Percentiles rank a stretch among this genome's conserved stretches.
These are phyloP conservation scores for Sturnira hondurensis DNA, from an alignment of 2,113 vertebrate species.

Conservation along the genomic window DNA sequence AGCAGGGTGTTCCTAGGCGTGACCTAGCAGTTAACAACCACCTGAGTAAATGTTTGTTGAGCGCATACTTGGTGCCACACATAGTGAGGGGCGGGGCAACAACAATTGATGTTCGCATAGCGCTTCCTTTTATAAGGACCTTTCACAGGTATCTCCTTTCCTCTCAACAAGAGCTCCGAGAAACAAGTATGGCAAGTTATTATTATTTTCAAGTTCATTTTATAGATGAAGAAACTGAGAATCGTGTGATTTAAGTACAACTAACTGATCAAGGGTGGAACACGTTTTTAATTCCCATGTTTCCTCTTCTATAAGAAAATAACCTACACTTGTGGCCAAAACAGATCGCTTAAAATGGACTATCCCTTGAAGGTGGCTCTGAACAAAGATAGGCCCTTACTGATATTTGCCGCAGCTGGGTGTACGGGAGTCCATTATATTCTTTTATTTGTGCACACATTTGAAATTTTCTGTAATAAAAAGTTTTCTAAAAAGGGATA, in stretches of 20 bases:
- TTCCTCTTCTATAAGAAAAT: not conserved
- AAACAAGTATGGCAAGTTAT: not conserved
- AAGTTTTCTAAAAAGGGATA: not conserved
- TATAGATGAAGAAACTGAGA: not conserved
- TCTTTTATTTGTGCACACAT: not conserved
- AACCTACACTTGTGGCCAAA: not conserved
- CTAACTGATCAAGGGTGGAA: not conserved
- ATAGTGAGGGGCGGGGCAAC: not conserved
- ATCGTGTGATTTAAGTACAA: not conserved
- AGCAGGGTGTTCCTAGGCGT: not conserved
- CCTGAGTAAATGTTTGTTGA: not conserved
- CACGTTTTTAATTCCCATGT: not conserved
- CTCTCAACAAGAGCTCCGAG: not conserved
- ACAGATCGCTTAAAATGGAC: not conserved
- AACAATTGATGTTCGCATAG: not conserved
- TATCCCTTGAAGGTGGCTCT: not conserved
- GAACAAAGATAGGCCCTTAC: not conserved
- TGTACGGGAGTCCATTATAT: not conserved
- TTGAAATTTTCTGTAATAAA: not conserved
- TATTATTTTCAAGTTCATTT: not conserved
- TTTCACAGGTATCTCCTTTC: not conserved
- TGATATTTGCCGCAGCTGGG: not conserved
- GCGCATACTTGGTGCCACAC: not conserved
- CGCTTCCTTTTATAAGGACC: not conserved
- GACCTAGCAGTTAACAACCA: not conserved